These are phyloP conservation scores for Serrognathus titanus DNA, from an alignment of 2,888 invertebrate genomes.

Conservation along the genomic window DNA sequence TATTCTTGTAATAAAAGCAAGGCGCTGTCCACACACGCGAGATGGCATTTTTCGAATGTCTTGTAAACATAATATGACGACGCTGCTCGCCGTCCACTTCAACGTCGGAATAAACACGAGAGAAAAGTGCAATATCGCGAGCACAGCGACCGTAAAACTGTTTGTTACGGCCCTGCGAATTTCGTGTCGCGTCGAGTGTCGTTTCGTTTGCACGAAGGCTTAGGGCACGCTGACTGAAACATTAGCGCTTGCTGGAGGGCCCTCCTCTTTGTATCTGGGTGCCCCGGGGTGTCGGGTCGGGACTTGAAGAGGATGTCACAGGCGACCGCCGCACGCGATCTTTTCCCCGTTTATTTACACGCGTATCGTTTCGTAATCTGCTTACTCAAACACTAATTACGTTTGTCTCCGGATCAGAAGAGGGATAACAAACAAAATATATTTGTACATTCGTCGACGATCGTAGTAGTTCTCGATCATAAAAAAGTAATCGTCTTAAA, in stretches of 20 bases:
- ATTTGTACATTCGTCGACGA: no score
- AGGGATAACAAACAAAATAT: no score
- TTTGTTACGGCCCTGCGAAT: not conserved
- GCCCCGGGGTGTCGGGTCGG: conserved; percentile 21
- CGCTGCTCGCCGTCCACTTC: conserved; percentile 10
- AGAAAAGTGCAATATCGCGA: conserved; percentile 9
- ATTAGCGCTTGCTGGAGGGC: conserved; percentile 23
- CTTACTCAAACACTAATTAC: conserved; percentile 12
- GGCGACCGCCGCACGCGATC: conserved; percentile 27
- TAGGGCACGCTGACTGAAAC: conserved; percentile 30
- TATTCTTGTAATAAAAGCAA: not conserved
- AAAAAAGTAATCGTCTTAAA: no score
- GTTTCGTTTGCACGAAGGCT: conserved; percentile 28
- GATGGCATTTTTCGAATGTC: conserved; percentile 26
- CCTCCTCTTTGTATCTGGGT: conserved; percentile 15
- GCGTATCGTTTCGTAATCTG: conserved; percentile 23
- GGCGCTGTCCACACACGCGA: not conserved
- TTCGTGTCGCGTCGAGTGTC: conserved; percentile 3
- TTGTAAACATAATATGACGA: conserved; percentile 26
- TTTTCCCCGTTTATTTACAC: conserved; percentile 6
- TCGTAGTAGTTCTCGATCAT: no score
- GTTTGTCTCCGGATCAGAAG: no score
- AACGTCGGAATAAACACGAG: conserved; percentile 12
- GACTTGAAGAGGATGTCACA: conserved; percentile 24
- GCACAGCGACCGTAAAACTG: not conserved